phyloP scores from a whole-genome alignment of 1,140 invertebrate species.

The Battus philenor region DNA sequence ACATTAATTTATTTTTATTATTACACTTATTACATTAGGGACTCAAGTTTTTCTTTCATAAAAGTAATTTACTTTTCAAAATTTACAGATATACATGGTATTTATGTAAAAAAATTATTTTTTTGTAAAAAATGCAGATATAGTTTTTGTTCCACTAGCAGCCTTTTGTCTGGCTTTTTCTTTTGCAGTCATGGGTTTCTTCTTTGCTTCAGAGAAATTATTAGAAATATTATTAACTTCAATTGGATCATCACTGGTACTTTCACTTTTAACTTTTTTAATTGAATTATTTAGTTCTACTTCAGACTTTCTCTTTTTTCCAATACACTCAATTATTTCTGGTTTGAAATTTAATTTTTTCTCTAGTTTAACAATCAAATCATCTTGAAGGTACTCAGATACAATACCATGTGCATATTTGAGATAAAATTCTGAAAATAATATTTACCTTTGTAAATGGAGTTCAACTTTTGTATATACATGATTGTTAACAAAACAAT shows the following conservation, averaged over 20 bases:
- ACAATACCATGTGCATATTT: constrained; percentile 83
- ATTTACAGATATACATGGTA: too few species aligned
- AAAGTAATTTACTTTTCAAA: too few species aligned
- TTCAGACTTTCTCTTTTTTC: constrained; percentile 78
- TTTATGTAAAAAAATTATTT: constrained; percentile 44
- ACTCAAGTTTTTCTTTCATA: too few species aligned
- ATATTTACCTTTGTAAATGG: too few species aligned
- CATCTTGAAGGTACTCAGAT: constrained; percentile 82
- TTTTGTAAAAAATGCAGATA: constrained; percentile 82
- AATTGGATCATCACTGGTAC: constrained; percentile 27
- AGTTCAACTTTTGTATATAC: too few species aligned
- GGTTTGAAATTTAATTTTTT: constrained; percentile 79
- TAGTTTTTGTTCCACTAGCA: constrained; percentile 83
- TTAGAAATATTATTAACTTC: constrained; percentile 27
- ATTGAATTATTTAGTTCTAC: constrained; percentile 34
- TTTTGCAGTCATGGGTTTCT: constrained; percentile 75
- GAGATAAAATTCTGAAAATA: constrained; percentile 77
- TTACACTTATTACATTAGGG: too few species aligned
- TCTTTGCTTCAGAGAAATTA: constrained; percentile 42
- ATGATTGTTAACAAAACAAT: too few species aligned
- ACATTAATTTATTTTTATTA: too few species aligned
- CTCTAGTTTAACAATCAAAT: constrained; percentile 78
- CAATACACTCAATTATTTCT: constrained; percentile 66
- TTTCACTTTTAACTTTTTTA: constrained; percentile 57
- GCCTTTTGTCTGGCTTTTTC: constrained; percentile 84